Conservation (phyloP, 2,113 vertebrate genomes). For the Mesitornis unicolor region DNA sequence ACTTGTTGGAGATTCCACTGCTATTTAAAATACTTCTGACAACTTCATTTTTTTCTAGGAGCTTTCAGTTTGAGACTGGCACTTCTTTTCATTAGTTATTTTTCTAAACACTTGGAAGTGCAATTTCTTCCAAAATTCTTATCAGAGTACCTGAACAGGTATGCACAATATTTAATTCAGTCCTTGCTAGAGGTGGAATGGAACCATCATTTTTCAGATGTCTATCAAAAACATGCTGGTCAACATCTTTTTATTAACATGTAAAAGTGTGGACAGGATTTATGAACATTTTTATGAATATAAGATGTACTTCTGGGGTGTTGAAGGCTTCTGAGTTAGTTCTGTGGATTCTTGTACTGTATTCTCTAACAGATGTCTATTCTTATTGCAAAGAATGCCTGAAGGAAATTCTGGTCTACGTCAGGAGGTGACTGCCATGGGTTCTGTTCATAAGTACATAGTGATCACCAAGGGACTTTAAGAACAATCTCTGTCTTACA, state of each 20-base stretch:
- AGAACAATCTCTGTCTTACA: not conserved
- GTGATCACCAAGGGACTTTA: not conserved
- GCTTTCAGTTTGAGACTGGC: not conserved
- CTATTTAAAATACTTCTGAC: not conserved
- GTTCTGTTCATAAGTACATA: not conserved
- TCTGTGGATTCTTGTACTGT: not conserved
- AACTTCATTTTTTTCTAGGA: not conserved
- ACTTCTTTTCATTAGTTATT: not conserved
- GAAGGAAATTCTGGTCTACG: not conserved
- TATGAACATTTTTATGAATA: not conserved
- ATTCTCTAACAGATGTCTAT: not conserved
- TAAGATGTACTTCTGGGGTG: not conserved
- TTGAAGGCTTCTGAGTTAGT: not conserved
- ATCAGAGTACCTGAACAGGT: not conserved
- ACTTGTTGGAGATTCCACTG: not conserved
- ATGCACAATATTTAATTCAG: not conserved
- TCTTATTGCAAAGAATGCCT: not conserved
- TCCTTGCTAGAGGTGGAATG: not conserved
- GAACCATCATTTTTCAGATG: not conserved
- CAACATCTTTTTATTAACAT: not conserved
- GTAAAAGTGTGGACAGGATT: not conserved
- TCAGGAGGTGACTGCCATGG: not conserved
- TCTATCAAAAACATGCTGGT: not conserved
- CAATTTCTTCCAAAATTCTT: not conserved
- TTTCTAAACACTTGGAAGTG: not conserved